Percentiles rank a stretch among this genome's conserved stretches.
Conservation (phyloP, 2,113 vertebrate genomes). For the Strix aluco region DNA sequence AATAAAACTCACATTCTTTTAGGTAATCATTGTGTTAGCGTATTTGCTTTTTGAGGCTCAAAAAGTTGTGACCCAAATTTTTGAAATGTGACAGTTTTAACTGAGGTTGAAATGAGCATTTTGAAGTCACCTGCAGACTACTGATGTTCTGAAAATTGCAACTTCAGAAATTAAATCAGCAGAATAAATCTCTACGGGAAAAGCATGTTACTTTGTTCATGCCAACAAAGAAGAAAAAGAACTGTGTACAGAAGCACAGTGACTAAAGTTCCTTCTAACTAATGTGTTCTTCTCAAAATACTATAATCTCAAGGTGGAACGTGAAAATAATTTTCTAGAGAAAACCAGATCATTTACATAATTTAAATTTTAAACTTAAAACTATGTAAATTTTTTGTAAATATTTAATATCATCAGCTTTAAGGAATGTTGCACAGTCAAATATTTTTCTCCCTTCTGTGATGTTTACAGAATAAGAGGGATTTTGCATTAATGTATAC, state of each 20-base stretch:
- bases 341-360: neutral
- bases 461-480: neutral
- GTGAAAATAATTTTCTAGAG: neutral
- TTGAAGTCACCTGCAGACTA: neutral
- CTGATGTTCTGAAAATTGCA: neutral
- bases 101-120: neutral
- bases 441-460: neutral
- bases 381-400: neutral
- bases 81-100: neutral
- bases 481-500: neutral
- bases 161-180: neutral
- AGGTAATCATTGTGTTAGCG: neutral
- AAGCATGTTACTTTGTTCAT: neutral
- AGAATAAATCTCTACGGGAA: neutral
- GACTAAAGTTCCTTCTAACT: neutral
- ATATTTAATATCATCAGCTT: neutral
- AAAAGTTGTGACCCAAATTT: neutral
- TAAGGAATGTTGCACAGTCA: neutral
- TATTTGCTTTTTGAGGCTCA: neutral
- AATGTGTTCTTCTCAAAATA: neutral
- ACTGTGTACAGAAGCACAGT: neutral
- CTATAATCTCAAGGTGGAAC: neutral
- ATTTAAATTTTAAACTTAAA: neutral
- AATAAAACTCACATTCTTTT: neutral
- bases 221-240: neutral